These are phyloP conservation scores for Drosophila nebulosa DNA, from an alignment of 1,140 invertebrate genomes.

Conservation along the genomic window DNA sequence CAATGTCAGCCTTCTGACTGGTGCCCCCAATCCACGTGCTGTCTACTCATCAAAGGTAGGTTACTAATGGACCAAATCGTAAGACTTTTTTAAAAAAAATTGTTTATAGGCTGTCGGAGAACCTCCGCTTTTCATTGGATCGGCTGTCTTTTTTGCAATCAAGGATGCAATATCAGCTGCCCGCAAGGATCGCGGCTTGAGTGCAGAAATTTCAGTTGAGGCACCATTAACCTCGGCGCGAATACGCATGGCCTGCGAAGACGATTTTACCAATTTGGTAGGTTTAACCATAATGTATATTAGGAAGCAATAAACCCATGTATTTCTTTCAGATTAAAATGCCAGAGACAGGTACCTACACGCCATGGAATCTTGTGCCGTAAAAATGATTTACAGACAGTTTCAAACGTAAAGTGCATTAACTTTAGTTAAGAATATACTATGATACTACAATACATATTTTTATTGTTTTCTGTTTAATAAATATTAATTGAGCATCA, in stretches of 20 bases:
- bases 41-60: constrained; percentile 96
- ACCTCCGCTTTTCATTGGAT: constrained; percentile 94
- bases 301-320: background rate
- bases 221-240: constrained; percentile 93
- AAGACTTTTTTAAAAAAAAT: background rate
- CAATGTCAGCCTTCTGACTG: constrained; percentile 95
- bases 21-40: constrained; percentile 92
- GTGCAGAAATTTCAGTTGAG: constrained; percentile 87
- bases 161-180: constrained; percentile 93
- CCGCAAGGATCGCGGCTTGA: constrained; percentile 85
- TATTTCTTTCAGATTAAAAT: constrained; percentile 81
- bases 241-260: constrained; percentile 94
- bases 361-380: constrained; percentile 85
- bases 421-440: background rate
- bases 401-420: background rate
- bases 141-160: constrained; percentile 94
- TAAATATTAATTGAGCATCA: background rate
- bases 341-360: constrained; percentile 82
- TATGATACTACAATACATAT: background rate
- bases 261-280: constrained; percentile 91
- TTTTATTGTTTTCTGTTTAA: background rate
- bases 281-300: constrained; percentile 1
- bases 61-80: background rate
- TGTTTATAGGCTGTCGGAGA: constrained; percentile 94
- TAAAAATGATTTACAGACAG: constrained; percentile 13